phyloP scores from a whole-genome alignment of 2,113 vertebrate genomes.

The Aspidoscelis tigris region DNA sequence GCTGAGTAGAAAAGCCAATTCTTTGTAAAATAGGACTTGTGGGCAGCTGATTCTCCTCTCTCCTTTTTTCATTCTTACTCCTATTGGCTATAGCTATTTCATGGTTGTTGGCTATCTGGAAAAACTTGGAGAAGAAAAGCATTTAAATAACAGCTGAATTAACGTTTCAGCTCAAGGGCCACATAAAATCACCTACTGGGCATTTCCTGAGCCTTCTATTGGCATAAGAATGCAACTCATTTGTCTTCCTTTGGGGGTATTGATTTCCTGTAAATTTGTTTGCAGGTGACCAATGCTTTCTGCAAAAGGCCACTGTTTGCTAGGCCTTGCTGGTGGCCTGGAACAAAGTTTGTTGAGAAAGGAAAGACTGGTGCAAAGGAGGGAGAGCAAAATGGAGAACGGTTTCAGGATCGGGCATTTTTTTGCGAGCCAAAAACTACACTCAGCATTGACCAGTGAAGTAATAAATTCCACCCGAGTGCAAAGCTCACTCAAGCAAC shows the following conservation, averaged over 20 bases:
- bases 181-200: no score
- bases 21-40: no score
- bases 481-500: no score
- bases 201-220: background rate
- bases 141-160: background rate
- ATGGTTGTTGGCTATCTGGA: background rate
- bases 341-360: background rate
- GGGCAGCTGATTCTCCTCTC: no score
- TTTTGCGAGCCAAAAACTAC: no score
- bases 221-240: background rate
- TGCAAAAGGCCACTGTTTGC: background rate
- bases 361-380: no score
- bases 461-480: no score
- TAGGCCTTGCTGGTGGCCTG: background rate
- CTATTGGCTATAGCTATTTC: background rate
- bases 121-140: background rate
- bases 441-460: no score
- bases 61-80: no score
- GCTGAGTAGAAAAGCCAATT: no score
- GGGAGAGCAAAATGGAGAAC: background rate
- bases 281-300: background rate
- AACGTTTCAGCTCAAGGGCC: background rate
- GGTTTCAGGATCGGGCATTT: background rate
- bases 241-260: background rate
- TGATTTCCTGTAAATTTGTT: background rate